Conservation (phyloP, 2,797 vertebrate genomes). For the Fistularia commersonii region DNA sequence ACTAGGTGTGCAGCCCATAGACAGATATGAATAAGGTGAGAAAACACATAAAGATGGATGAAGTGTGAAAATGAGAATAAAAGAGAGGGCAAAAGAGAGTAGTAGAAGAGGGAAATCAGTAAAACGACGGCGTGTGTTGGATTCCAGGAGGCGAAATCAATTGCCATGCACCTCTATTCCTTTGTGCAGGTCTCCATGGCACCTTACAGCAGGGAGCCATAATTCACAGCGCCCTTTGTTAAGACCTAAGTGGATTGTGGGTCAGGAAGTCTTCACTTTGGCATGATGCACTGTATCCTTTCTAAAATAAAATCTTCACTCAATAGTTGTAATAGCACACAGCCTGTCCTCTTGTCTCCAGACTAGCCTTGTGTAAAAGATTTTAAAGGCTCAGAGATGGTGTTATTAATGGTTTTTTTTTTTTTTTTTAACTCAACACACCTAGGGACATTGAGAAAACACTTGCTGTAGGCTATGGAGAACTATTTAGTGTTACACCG, state of each 20-base stretch:
- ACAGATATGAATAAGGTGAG: conserved; percentile 29
- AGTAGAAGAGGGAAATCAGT: conserved; percentile 47
- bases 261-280: conserved; percentile 68
- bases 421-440: conserved; percentile 47
- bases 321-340: conserved; percentile 64
- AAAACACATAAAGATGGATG: conserved; percentile 22
- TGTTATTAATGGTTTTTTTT: conserved; percentile 25
- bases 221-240: conserved; percentile 67
- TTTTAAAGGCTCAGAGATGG: conserved; percentile 45
- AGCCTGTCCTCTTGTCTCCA: conserved; percentile 53
- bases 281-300: conserved; percentile 58
- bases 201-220: conserved; percentile 58
- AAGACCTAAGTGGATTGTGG: conserved; percentile 68
- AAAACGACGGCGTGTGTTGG: conserved; percentile 48
- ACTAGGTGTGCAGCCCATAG: conserved; percentile 45
- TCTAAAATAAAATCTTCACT: conserved; percentile 67
- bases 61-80: conserved; percentile 19
- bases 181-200: conserved; percentile 56
- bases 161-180: conserved; percentile 64
- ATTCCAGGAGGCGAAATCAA: conserved; percentile 67
- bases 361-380: conserved; percentile 50
- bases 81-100: conserved; percentile 52
- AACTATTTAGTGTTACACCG: too few relatives aligned
- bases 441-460: too few relatives aligned
- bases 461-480: too few relatives aligned